Evolutionary conservation across 2,797 vertebrate genomes (phyloP), one percentile per base, ranked within the genome.

Genomic region (Steatocranus sp.): DNA sequence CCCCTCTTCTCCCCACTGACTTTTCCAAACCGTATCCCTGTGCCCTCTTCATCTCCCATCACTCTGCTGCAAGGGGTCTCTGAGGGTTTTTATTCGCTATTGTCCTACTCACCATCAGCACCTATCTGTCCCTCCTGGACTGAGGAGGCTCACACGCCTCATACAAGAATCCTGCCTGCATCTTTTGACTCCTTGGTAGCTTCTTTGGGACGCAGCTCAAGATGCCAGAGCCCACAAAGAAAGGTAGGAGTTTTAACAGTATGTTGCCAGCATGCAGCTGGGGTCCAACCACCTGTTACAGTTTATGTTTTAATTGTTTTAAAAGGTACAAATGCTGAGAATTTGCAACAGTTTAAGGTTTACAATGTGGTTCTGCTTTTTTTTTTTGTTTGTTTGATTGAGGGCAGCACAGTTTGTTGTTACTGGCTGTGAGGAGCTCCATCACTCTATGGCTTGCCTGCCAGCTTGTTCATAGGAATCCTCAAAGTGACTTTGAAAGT

Each of bases 151-250:
- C 43, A 80, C 56, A 50, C 76, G 2, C 38, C 78, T 77, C 73
- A 75, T 87, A 81, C 93, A 79, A 78, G 36, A 82, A 86, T 83
- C 84, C 75, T 41, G 80, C 83, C 86, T 76, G 79, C 89, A 80
- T 46, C 84, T 84, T 80, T 85, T 92, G 81, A 90, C 78, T 85
- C 70, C 76, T 85, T 79, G 73, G 82, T 91, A 82, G 86, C 90
- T 95, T 92, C 91, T 92, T 94, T 95, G 92, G 95, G 93, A 91
- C 91, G 77, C 85, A 94, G 95, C 94, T 95, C 94, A 97, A 94
- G 96, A 99, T 99, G 99, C 99, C 98, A 92, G 99, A 99, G 96
- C 98, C 98, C 93, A 97, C 97, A 86, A 98, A 97, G 95, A 98
- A 98, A 96, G 97, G 98, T 97, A 96, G 87, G 95, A 90, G 50